phyloP scores from a whole-genome alignment of 2,888 invertebrate species.

The Gastracanthus pulcherrimus region DNA sequence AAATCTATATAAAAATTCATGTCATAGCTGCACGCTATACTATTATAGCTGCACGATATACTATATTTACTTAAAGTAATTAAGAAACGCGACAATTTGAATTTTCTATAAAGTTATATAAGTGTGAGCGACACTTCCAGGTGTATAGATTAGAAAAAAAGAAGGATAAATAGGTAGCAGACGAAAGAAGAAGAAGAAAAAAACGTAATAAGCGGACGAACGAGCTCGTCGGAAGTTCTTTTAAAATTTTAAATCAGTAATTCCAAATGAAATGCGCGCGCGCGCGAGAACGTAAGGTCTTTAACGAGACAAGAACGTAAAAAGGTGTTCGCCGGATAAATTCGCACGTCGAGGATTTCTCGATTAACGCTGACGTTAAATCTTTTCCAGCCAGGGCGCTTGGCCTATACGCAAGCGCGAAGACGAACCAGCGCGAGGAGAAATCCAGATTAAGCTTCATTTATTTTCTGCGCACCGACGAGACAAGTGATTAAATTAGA shows the following conservation, averaged over 20 bases:
- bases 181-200: not conserved
- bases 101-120: too few species aligned
- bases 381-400: conserved; percentile 3
- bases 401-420: not conserved
- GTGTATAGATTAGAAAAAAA: not conserved
- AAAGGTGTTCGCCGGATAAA: conserved; percentile 26
- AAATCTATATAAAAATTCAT: too few species aligned
- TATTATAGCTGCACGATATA: too few species aligned
- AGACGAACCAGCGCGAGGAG: not conserved
- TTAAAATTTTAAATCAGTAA: conserved; percentile 29
- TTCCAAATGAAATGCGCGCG: not conserved
- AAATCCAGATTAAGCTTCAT: conserved; percentile 23
- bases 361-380: conserved; percentile 45
- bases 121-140: too few species aligned
- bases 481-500: conserved; percentile 11
- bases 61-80: too few species aligned
- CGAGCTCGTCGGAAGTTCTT: conserved; percentile 33
- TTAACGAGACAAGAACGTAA: conserved; percentile 12
- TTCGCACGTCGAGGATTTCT: conserved; percentile 31
- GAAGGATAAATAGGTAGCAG: not conserved
- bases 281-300: not conserved
- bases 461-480: not conserved
- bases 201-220: not conserved
- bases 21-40: too few species aligned
- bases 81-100: too few species aligned